Evolutionary conservation across 2,888 invertebrate species (phyloP).

Genomic region (Salpingus planirostris): DNA sequence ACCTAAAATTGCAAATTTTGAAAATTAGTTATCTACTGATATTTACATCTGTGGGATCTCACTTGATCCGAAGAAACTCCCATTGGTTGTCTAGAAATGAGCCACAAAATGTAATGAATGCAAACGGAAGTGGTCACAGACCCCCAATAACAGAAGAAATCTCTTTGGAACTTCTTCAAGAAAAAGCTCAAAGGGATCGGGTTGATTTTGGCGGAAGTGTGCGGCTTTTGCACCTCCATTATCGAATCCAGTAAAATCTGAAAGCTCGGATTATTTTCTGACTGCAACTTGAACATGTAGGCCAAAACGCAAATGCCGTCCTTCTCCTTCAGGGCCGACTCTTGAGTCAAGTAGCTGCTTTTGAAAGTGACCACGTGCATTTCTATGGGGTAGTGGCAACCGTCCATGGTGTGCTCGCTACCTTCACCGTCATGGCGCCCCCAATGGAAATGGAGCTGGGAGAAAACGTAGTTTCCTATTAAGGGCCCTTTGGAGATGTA

Average conservation of each 20-base stretch:
- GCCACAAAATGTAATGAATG: conserved; percentile 49
- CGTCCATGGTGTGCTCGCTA: conserved; percentile 56
- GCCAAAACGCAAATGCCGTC: conserved; percentile 51
- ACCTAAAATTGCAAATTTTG: conserved; percentile 37
- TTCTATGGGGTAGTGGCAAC: conserved; percentile 49
- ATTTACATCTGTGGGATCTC: conserved; percentile 13
- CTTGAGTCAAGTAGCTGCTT: conserved; percentile 51
- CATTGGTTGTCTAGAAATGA: conserved; percentile 50
- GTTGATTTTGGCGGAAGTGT: conserved; percentile 44
- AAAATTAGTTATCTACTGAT: too few species aligned
- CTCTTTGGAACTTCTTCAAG: conserved; percentile 48
- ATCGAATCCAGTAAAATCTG: conserved; percentile 44
- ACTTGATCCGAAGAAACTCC: conserved; percentile 54
- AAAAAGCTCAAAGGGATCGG: conserved; percentile 46
- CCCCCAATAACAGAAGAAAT: conserved; percentile 60
- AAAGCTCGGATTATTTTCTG: conserved; percentile 42
- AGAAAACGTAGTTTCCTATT: conserved; percentile 50
- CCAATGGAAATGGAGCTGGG: conserved; percentile 66
- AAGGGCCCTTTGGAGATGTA: conserved; percentile 54
- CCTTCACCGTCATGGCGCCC: conserved; percentile 52
- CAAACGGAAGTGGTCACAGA: conserved; percentile 42
- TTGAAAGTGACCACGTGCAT: conserved; percentile 55
- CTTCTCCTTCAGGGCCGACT: conserved; percentile 49
- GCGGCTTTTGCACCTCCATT: conserved; percentile 43
- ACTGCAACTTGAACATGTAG: conserved; percentile 46